Base-by-base conservation (phyloP, 2,888 invertebrate species). In the Euplexia lucipara region DNA sequence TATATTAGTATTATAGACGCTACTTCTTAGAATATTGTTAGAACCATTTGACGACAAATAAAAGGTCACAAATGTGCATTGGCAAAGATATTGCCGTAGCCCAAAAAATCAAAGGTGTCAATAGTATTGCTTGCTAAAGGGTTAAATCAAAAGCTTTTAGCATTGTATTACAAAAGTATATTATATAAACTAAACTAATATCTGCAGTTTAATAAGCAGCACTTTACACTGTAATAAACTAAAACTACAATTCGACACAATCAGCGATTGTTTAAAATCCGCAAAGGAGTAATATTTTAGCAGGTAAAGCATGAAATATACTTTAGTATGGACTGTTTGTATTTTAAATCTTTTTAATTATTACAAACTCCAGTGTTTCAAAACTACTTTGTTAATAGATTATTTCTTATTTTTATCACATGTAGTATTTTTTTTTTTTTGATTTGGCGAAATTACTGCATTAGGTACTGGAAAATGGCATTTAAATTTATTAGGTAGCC, bases 81-180 rank as follows among this genome's bases (percentile, higher is more conserved):
- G n/a, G n/a, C n/a, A n/a, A n/a, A n/a, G n/a, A n/a, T n/a, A n/a
- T n/a, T n/a, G n/a, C n/a, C n/a, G n/a, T n/a, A n/a, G n/a, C n/a
- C n/a, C n/a, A n/a, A n/a, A n/a, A n/a, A n/a, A n/a, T n/a, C n/a
- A n/a, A n/a, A n/a, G n/a, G n/a, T n/a, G n/a, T n/a, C n/a, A n/a
- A n/a, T n/a, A n/a, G n/a, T n/a, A n/a, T n/a, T n/a, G n/a, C n/a
- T n/a, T n/a, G n/a, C n/a, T n/a, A n/a, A 26, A 34, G 26, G 41
- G 45, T 56, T 61, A 32, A 51, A 41, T 52, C 8, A 44, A 48
- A 45, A 39, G 6, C 10, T 35, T 32, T 57, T 64, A 57, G 41
- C 39, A 49, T 18, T 49, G 9, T 20, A 54, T 52, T 52, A 44
- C 18, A 52, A 47, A 42, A 47, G 35, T 35, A n/a, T 18, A 59